Conservation (phyloP, 2,888 invertebrate genomes). For the Drosophila mimica region DNA sequence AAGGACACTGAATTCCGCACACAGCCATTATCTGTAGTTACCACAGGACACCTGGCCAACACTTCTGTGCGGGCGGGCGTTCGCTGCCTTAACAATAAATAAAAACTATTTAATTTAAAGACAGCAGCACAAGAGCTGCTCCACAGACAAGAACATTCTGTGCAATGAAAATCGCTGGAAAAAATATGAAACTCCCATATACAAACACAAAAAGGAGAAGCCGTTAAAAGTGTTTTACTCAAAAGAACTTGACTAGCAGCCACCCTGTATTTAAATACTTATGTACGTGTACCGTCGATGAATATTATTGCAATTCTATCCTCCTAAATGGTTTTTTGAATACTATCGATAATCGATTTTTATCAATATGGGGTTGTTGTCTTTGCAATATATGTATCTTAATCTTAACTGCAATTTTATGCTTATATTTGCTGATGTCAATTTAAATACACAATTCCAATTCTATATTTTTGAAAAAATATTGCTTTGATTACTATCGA, state of each 20-base stretch:
- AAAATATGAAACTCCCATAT: conserved; percentile 55
- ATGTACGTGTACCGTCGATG: not conserved
- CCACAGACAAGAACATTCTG: conserved; percentile 34
- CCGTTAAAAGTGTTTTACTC: not conserved
- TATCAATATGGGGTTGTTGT: not conserved
- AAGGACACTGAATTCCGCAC: conserved; percentile 45
- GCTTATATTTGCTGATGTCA: too few species aligned
- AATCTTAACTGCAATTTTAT: too few species aligned
- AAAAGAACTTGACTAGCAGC: not conserved
- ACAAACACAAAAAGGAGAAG: conserved; percentile 29
- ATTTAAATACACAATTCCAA: not conserved
- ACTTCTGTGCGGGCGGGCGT: conserved; percentile 37
- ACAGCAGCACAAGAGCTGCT: conserved; percentile 42
- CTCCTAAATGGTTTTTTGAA: not conserved
- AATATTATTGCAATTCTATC: not conserved
- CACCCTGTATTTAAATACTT: not conserved
- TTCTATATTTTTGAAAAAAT: not conserved
- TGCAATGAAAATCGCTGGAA: conserved; percentile 29
- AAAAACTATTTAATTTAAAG: conserved; percentile 83
- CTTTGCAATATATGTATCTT: too few species aligned
- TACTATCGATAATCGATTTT: not conserved
- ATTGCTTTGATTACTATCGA: not conserved
- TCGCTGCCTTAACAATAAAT: conserved; percentile 73
- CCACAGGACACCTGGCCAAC: conserved; percentile 32
- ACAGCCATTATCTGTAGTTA: conserved; percentile 66